A percentile compares a stretch with the other conserved stretches of the same genome.
Evolutionary conservation across 2,888 invertebrate species (phyloP).

Genomic region (Yponomeuta cagnagella): DNA sequence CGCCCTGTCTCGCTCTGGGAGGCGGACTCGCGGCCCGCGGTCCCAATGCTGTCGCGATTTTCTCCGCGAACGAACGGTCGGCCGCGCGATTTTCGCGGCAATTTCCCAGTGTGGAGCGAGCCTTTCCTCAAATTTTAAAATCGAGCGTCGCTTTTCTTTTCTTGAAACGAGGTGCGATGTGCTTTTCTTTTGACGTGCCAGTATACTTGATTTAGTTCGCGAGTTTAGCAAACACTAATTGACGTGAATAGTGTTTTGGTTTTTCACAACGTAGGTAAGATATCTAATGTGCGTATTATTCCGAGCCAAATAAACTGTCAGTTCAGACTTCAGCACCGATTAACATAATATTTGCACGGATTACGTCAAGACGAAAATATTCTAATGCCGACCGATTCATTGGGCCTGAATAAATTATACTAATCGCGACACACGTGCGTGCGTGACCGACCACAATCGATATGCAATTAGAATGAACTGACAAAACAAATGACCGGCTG

Average conservation of each 20-base stretch:
- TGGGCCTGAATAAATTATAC: not conserved
- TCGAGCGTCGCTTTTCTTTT: not conserved
- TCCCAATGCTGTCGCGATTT: constrained; percentile 71
- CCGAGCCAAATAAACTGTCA: not conserved
- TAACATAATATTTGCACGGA: not conserved
- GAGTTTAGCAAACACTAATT: constrained; percentile 23
- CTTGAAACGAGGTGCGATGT: not conserved
- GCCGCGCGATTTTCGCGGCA: constrained; percentile 40
- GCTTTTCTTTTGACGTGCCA: constrained; percentile 27
- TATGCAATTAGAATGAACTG: not conserved
- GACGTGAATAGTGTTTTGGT: constrained; percentile 24
- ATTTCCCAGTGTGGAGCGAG: constrained; percentile 29
- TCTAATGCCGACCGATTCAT: constrained; percentile 1
- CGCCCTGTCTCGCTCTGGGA: constrained; percentile 67
- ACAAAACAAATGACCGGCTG: not conserved
- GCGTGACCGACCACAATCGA: not conserved
- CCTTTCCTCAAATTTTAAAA: constrained; percentile 1
- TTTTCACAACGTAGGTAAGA: too few species aligned
- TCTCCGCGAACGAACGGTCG: constrained; percentile 66
- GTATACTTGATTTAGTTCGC: constrained; percentile 21
- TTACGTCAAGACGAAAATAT: not conserved
- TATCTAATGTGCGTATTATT: constrained; percentile 27
- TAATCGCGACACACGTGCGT: constrained; percentile 1
- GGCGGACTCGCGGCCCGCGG: constrained; percentile 56
- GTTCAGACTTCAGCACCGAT: not conserved